Evolutionary conservation across 2,113 vertebrate genomes (phyloP), one percentile per base, ranked within the genome.

Genomic region (Pseudolaguvia tuberculata): DNA sequence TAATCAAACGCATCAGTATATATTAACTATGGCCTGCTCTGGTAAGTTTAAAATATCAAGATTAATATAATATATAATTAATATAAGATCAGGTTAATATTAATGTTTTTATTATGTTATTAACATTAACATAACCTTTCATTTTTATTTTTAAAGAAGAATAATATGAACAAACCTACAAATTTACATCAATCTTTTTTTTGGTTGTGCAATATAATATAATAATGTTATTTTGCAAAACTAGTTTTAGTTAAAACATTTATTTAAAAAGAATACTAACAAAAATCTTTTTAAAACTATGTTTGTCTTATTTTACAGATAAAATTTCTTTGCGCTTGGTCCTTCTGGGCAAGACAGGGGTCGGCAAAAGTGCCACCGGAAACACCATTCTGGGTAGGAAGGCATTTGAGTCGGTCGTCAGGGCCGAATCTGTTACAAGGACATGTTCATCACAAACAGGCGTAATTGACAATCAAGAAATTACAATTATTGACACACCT

Each of bases 371-470:
- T 57, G 68, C 76, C 29, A 13, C 69, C 48, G 76, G 76, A 48
- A 78, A 78, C 57, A 78, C 76, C 58, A 78, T 78, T 57, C 58
- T 82, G 53, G 20, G 73, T 72, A 29, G 57, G n/a, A 65, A 50
- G 8, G 4, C 14, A 8, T 78, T 78, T 6, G 1, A 3, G 4
- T 78, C 76, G 29, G 69, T 56, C 1, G 2, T 23, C 5, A 78
- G 68, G 65, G 50, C 69, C 10, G 2, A 58, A 12, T 78, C 59
- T 48, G n/a, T 78, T 56, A 78, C 76, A 15, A 12, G 29, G 42
- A 4, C 23, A 23, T 72, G 76, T 48, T 18, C 31, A 18, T 3
- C 13, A 17, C 2, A 4, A 48, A 56, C 69, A 5, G n/a, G 13
- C 56, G 13, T 31, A 5, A 39, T 78, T 4, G 25, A 66, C 12